phyloP scores from a whole-genome alignment of 1,140 invertebrate genomes.

The Panonychus citri region DNA sequence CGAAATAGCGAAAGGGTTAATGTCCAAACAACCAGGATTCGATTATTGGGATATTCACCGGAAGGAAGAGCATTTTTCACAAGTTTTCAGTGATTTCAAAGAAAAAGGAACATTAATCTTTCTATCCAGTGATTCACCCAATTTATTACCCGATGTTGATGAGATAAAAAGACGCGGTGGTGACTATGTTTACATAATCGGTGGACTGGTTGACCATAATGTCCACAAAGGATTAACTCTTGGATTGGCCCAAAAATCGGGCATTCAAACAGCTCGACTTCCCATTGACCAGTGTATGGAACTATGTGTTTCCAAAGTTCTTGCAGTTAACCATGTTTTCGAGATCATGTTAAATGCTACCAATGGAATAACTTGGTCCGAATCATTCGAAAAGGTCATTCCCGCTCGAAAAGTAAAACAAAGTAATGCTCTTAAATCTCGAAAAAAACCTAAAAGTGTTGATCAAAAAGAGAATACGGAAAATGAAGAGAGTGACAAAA shows the following conservation, averaged over 20 bases:
- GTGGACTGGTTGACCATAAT: slow-evolving; percentile 92
- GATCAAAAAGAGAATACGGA: too few species aligned
- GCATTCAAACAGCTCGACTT: slow-evolving; percentile 55
- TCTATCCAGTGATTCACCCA: slow-evolving; percentile 79
- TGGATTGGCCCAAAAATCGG: slow-evolving; percentile 47
- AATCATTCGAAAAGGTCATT: slow-evolving; percentile 49
- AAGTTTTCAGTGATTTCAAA: slow-evolving; percentile 20
- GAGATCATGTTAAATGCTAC: slow-evolving; percentile 58
- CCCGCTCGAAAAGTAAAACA: slow-evolving; percentile 26
- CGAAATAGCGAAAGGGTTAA: slow-evolving; percentile 39
- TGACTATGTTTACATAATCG: slow-evolving; percentile 57
- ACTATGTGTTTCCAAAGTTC: slow-evolving; percentile 77
- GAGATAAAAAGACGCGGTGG: slow-evolving; percentile 42
- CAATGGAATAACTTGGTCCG: slow-evolving; percentile 55
- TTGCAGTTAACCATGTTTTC: slow-evolving; percentile 91
- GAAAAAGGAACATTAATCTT: slow-evolving; percentile 58
- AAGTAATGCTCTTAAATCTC: neutral
- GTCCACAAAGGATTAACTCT: slow-evolving; percentile 72
- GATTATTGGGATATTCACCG: slow-evolving; percentile 70
- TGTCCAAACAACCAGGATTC: slow-evolving; percentile 43
- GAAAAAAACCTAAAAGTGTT: too few species aligned
- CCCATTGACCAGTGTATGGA: slow-evolving; percentile 72
- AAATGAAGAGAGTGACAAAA: too few species aligned
- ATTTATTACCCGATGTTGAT: slow-evolving; percentile 36
- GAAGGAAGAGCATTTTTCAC: slow-evolving; percentile 5